phyloP scores from a whole-genome alignment of 2,113 vertebrate species.

The Cheilinus undulatus region DNA sequence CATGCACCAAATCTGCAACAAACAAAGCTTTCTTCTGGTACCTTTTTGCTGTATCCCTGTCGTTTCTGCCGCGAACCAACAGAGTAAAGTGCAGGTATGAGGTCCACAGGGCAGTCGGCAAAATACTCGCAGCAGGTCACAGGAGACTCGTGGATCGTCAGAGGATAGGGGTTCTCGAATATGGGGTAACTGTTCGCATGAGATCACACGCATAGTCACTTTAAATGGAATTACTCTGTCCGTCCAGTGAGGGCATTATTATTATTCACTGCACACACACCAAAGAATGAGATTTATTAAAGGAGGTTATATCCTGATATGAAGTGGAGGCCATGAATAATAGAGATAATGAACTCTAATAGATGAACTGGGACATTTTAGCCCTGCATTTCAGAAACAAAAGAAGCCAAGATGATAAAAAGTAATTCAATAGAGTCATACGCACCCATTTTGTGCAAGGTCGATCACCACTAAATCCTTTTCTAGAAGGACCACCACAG shows the following conservation, averaged over 20 bases:
- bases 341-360: constrained; percentile 5
- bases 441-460: constrained; percentile 99
- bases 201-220: constrained; percentile 17
- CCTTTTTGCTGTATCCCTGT: constrained; percentile 99
- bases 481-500: constrained; percentile 98
- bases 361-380: constrained; percentile 1
- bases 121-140: constrained; percentile 99
- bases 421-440: constrained; percentile 27
- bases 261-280: neutral
- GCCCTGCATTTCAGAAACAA: constrained; percentile 13
- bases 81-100: constrained; percentile 99
- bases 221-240: constrained; percentile 1
- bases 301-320: neutral
- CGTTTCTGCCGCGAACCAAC: constrained; percentile 97
- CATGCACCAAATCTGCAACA: too few relatives aligned
- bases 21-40: constrained; percentile 57
- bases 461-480: constrained; percentile 99
- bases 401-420: constrained; percentile 11
- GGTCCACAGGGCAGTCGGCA: constrained; percentile 96
- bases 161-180: constrained; percentile 98
- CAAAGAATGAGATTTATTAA: neutral
- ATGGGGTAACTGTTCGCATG: constrained; percentile 92
- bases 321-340: constrained; percentile 7
- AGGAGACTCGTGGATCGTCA: constrained; percentile 97
- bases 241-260: constrained; percentile 6